A percentile compares a stretch with the other conserved stretches of the same genome.
These are phyloP conservation scores for Dermatemys mawii DNA, from an alignment of 2,113 vertebrate genomes.

Conservation along the genomic window DNA sequence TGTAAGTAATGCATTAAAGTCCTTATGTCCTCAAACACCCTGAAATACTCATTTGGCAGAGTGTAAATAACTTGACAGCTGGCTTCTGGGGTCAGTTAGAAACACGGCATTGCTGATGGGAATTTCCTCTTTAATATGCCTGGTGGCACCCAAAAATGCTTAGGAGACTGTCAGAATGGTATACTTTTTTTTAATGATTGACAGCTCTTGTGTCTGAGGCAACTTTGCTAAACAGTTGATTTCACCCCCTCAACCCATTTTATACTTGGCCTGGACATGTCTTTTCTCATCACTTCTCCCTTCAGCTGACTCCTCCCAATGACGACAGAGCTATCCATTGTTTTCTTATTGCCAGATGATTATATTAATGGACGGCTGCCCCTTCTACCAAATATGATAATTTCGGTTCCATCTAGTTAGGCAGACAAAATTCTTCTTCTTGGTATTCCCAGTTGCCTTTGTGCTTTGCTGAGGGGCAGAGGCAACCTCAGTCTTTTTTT, in stretches of 20 bases:
- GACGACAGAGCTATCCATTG: not conserved
- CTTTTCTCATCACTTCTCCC: not conserved
- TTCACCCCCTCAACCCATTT: accelerated
- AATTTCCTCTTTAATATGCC: not conserved
- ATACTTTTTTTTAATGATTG: accelerated
- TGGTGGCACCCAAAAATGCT: not conserved
- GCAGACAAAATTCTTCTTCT: not conserved
- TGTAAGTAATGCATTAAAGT: slow-evolving; percentile 18
- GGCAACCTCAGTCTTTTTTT: not conserved
- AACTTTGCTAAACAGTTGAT: not conserved
- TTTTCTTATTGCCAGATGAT: not conserved
- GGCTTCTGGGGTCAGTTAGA: slow-evolving; percentile 56
- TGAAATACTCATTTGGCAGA: slow-evolving; percentile 33
- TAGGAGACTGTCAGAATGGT: not conserved
- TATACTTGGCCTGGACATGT: not conserved
- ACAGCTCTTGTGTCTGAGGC: not conserved
- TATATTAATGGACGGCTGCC: not conserved
- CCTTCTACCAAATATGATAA: not conserved
- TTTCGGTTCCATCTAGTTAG: not conserved
- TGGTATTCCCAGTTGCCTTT: not conserved
- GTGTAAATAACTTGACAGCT: slow-evolving; percentile 37
- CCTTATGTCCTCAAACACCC: slow-evolving; percentile 19
- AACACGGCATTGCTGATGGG: not conserved
- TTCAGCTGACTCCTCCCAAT: not conserved
- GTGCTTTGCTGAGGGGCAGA: not conserved